These are phyloP conservation scores for Myocastor coypus DNA, from an alignment of 2,113 vertebrate species.

Conservation along the genomic window DNA sequence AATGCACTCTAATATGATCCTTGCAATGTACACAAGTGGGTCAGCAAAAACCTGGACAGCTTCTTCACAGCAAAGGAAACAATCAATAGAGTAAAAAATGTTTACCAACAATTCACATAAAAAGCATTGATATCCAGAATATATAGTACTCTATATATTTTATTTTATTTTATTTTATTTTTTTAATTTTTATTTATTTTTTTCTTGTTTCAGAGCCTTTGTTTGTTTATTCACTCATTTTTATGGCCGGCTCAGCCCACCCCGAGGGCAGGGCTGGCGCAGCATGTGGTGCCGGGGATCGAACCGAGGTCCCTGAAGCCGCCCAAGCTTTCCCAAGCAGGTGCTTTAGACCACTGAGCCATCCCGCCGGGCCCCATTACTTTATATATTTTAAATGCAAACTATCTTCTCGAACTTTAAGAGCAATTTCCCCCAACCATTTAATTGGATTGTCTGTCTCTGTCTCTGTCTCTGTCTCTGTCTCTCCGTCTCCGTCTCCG, in stretches of 20 bases:
- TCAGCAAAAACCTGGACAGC: neutral
- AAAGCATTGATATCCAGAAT: neutral
- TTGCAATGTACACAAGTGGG: neutral
- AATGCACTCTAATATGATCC: neutral
- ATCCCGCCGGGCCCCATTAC: too few relatives aligned
- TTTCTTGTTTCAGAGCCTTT: too few relatives aligned
- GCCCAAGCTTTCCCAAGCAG: too few relatives aligned
- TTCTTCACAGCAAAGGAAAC: neutral
- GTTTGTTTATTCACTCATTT: too few relatives aligned
- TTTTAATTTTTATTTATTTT: too few relatives aligned
- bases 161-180: too few relatives aligned
- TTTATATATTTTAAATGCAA: constrained; percentile 12
- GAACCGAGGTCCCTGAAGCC: too few relatives aligned
- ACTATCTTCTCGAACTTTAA: neutral
- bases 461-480: neutral
- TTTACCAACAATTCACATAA: neutral
- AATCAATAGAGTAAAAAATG: neutral
- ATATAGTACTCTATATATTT: too few relatives aligned
- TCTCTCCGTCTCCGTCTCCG: neutral
- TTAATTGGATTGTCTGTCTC: neutral
- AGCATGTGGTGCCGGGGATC: too few relatives aligned
- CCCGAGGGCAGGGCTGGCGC: too few relatives aligned
- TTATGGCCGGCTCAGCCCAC: too few relatives aligned
- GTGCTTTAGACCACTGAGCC: too few relatives aligned
- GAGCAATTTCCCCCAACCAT: neutral